These are phyloP conservation scores for Orthosia gothica DNA, from an alignment of 2,888 invertebrate species.

Conservation along the genomic window DNA sequence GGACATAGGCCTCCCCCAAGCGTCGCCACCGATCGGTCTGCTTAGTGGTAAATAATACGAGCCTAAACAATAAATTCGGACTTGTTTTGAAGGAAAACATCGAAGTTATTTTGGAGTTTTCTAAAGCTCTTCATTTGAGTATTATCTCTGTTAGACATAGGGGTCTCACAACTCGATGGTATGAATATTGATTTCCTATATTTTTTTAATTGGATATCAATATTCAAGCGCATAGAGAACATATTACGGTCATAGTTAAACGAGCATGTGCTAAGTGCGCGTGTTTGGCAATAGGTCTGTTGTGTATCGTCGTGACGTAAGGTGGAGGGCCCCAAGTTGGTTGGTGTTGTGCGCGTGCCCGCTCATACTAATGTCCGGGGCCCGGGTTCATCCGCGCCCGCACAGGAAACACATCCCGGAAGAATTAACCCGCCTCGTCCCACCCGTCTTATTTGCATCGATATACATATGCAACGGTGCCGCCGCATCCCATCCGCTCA, in stretches of 20 bases:
- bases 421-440: conserved; percentile 84
- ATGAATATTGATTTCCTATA: conserved; percentile 3
- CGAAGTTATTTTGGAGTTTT: neutral
- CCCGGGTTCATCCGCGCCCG: conserved; percentile 67
- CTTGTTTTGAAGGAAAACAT: neutral
- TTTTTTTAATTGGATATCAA: neutral
- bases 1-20: no score
- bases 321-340: conserved; percentile 44
- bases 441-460: conserved; percentile 83
- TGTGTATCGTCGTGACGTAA: conserved; percentile 58
- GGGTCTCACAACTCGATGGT: neutral
- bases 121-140: neutral
- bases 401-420: conserved; percentile 91
- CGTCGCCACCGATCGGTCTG: no score
- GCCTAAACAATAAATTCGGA: neutral
- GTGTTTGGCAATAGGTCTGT: conserved; percentile 47
- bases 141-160: neutral
- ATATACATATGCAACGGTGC: conserved; percentile 75
- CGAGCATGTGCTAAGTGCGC: conserved; percentile 37
- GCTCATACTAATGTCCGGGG: conserved; percentile 81
- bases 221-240: conserved; percentile 15
- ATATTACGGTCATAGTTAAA: conserved; percentile 27
- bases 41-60: neutral
- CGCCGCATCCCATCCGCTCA: conserved; percentile 59
- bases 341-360: conserved; percentile 73